Evolutionary conservation across 2,113 vertebrate genomes (phyloP), one percentile per base, ranked within the genome.

Genomic region (Oryzias melastigma): DNA sequence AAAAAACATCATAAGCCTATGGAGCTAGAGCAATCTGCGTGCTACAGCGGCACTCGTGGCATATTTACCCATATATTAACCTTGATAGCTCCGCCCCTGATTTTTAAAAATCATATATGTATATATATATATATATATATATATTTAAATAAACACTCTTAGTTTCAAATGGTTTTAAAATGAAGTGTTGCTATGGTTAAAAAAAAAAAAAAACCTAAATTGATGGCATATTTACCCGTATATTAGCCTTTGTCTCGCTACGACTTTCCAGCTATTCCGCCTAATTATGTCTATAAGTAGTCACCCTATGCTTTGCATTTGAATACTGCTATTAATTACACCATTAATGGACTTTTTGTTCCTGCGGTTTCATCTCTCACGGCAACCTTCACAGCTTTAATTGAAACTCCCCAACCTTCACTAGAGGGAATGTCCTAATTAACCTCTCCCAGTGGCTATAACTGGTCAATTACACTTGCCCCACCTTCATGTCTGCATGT

Each of bases 301-400:
- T 49, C 71, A 14, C 40, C 44, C 57, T 62, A 5, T 42, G 75
- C 68, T 71, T 68, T 78, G 72, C 64, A 79, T 71, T 70, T 68
- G 81, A 74, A 73, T 73, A 65, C 65, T 52, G n/a, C 42, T 49
- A 77, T 81, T 88, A 87, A 86, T 88, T 88, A 83, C 74, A 66
- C 58, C 71, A 52, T 80, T 87, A 85, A 84, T 86, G 72, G 82
- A 80, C 78, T 84, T 22, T 1, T 56, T 65, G 67, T 82, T 83
- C 73, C 74, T 50, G 77, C 77, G 83, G 80, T 68, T 88, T 73
- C 25, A 56, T 73, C 77, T 87, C 82, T 71, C 65, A 54, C 7
- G 35, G 75, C 69, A 81, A 85, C 84, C 84, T 87, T 82, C 85
- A 81, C 73, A 76, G 48, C 69, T 65, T 83, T 86, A 89, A 89